Base-by-base conservation (phyloP, 2,797 vertebrate species). In the Epinephelus awoara region DNA sequence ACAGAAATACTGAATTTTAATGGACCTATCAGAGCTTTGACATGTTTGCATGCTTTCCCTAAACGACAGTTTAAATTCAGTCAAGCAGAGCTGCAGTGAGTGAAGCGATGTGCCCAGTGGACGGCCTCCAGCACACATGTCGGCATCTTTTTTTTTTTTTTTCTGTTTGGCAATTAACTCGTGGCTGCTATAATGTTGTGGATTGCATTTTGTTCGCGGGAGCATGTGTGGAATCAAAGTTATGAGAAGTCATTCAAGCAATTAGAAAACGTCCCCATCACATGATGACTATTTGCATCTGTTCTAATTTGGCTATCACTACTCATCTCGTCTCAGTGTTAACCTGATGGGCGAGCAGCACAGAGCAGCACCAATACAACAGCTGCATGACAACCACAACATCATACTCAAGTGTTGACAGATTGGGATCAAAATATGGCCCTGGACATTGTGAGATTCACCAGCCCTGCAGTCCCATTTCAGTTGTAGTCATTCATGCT, bases 101-200 rank as follows among this genome's bases (percentile, higher is more conserved):
- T 29, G 14, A 42, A 34, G 51, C 0, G 19, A 38, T 10, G 5
- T 18, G 52, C 29, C 50, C 70, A n/a, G 62, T 23, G 51, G 9
- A 44, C 2, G 2, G 7, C 77, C 21, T 57, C 23, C 55, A 40
- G n/a, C 21, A 6, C 55, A 27, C 54, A 57, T 6, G 40, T 34
- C 23, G 72, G 11, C 54, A 42, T 63, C 55, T 14, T 19, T 62
- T 69, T 56, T 10, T 56, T 10, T 38, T 54, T 25, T 58, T 69
- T 19, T 17, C 38, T 34, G 73, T 59, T 69, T 9, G 14, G 5
- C 14, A 42, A 59, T 68, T 4, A 49, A 61, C 34, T 34, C 0
- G 15, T 34, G 56, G 29, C 13, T 47, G 47, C 29, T 54, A 4
- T 29, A 15, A 51, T 47, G 59, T 21, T 15, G 17, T 18, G 15